Base-by-base conservation (phyloP, 2,888 invertebrate genomes). In the Cryptops parisi region DNA sequence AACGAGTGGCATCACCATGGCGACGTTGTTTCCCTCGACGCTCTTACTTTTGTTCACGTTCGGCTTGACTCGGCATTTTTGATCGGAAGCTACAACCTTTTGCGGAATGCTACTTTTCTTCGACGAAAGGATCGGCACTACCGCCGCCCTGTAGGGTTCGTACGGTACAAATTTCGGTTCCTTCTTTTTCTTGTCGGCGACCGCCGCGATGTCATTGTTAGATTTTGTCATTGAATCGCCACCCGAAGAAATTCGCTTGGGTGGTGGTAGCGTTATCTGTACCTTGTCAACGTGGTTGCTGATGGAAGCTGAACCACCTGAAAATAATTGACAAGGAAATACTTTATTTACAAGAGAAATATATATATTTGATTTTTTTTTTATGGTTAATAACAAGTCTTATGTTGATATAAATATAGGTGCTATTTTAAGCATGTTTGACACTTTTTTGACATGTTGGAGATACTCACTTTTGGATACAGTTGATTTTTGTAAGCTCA, bases 131-230 rank as follows among this genome's bases (percentile, higher is more conserved):
- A 88, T 84, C 5, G 85, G 84, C 64, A 81, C 82, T 0, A 86
- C 82, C 48, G 88, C 87, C 17, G 81, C 86, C 63, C 86, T 80
- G 64, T 88, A 89, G 0, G 89, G 89, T 64, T 90, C 89, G 61
- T 84, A 87, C 0, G 89, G 89, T 33, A 90, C 78, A 68, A 88
- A 89, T 65, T 83, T 87, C 0, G 87, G 85, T 59, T 81, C 81
- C 62, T 76, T 70, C n/a, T 41, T 9, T 9, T n/a, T 12, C 17
- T 41, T 41, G 9, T n/a, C 21, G 15, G 43, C 6, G 15, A 9
- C 9, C 9, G 33, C 6, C 15, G 6, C 9, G 15, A 33, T 15
- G 15, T 33, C 15, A 9, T 33, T 6, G 33, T 15, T 33, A 9
- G 33, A 33, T 33, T 33, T 33, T 33, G 6, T 33, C 6, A 9